Base-by-base conservation (phyloP, 2,888 invertebrate species). In the Pterostichus niger region DNA sequence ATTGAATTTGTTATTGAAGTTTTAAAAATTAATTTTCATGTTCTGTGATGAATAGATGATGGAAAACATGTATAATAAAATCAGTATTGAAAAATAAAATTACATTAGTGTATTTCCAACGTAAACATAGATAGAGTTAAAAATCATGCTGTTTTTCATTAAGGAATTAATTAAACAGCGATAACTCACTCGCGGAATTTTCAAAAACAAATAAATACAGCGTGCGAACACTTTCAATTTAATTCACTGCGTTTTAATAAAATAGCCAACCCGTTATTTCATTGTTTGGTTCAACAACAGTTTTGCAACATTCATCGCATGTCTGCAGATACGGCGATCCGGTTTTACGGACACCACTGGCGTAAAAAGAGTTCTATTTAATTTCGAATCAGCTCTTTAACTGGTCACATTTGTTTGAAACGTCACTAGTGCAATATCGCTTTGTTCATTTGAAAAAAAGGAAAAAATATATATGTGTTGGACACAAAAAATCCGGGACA, bases 381-480 rank as follows among this genome's bases (percentile, higher is more conserved):
- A 79, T 79, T 79, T 61, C 61, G 64, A 79, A 79, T 79, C 78
- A 61, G 78, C 61, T 64, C 80, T 68, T 80, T 80, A 80, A 80
- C 64, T 46, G 61, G 59, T 46, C 31, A 61, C 78, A 79, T 79
- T 79, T 79, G 78, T 79, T 79, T 79, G 61, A 59, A 78, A 59
- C 61, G 59, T 79, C 78, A 79, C 61, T 61, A 44, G 35, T 44
- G 80, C 52, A 68, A 80, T 49, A 49, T 52, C 80, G 68, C 80
- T 64, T 80, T 80, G 80, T 71, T 71, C 68, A 24, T 52, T 33
- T 75, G 75, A 35, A 75, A 75, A n/a, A 49, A 75, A 75, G 49
- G 52, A 75, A 52, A 75, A 75, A 40, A 40, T 40, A 75, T 75
- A 75, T 75, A 33, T 75, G 52, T 31, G 75, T 73, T n/a, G 24